These are phyloP conservation scores for Pollimyrus isidori DNA, from an alignment of 2,113 vertebrate genomes.

Conservation along the genomic window DNA sequence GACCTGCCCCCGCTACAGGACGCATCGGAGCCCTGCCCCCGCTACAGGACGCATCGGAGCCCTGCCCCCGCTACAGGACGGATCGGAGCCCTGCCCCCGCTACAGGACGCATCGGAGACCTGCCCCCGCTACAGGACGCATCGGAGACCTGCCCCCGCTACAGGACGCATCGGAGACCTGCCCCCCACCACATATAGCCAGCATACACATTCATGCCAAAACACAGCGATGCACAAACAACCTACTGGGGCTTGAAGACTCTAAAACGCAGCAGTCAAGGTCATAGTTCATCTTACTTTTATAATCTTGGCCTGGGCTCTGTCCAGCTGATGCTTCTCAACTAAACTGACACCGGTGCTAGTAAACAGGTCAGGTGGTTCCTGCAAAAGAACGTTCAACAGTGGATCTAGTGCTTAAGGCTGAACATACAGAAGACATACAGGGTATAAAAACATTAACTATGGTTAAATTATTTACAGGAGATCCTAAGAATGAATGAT, in stretches of 20 bases:
- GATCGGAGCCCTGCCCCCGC: background rate
- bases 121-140: background rate
- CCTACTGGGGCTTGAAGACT: background rate
- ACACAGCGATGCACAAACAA: background rate
- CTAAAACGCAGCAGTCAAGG: background rate
- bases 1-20: background rate
- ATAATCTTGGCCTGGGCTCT: conserved; percentile 60
- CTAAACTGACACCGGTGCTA: conserved; percentile 20
- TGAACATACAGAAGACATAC: background rate
- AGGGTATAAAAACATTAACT: background rate
- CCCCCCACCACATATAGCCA: background rate
- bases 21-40: background rate
- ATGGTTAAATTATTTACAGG: background rate
- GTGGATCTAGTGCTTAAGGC: background rate
- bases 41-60: background rate
- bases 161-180: background rate
- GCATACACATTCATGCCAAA: background rate
- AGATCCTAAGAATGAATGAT: background rate
- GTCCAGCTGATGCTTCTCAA: conserved; percentile 46
- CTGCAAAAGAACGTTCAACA: conserved; percentile 46
- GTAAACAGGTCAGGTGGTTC: conserved; percentile 44
- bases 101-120: background rate
- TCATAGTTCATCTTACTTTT: conserved; percentile 58
- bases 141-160: background rate
- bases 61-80: background rate